A percentile compares a stretch with the other conserved stretches of the same genome.
These are phyloP conservation scores for Protobothrops mucrosquamatus DNA, from an alignment of 2,113 vertebrate species.

Conservation along the genomic window DNA sequence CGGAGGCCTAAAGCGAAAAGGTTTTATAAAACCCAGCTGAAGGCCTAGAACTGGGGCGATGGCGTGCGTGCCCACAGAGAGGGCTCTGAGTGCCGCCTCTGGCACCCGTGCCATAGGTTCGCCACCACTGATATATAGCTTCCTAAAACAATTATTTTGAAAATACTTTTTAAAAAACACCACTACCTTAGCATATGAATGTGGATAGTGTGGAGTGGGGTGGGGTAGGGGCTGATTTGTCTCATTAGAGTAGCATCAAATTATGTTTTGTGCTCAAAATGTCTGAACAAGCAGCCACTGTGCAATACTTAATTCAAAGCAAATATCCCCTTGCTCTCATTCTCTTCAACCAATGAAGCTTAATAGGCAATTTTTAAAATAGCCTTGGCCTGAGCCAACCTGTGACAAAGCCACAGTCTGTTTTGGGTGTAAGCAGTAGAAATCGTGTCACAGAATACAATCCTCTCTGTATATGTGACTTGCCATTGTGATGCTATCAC, in stretches of 20 bases:
- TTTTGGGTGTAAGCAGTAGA: background rate
- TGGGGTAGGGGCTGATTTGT: background rate
- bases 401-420: background rate
- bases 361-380: constrained; percentile 9
- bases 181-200: constrained; percentile 5
- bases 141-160: constrained; percentile 22
- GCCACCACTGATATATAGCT: background rate
- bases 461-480: background rate
- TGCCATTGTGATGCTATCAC: background rate
- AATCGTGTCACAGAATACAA: background rate
- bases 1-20: too few species aligned
- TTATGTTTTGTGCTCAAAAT: background rate
- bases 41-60: too few species aligned
- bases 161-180: constrained; percentile 39
- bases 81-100: too few species aligned
- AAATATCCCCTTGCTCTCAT: background rate
- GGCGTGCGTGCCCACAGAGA: too few species aligned
- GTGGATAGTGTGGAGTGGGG: background rate
- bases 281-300: background rate
- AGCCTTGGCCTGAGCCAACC: background rate
- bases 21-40: too few species aligned
- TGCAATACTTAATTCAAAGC: background rate
- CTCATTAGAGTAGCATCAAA: background rate
- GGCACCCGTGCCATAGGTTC: too few species aligned
- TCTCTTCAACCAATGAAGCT: background rate